A percentile compares a stretch with the other conserved stretches of the same genome.
Evolutionary conservation across 2,113 vertebrate genomes (phyloP).

Genomic region (Labrus mixtus): DNA sequence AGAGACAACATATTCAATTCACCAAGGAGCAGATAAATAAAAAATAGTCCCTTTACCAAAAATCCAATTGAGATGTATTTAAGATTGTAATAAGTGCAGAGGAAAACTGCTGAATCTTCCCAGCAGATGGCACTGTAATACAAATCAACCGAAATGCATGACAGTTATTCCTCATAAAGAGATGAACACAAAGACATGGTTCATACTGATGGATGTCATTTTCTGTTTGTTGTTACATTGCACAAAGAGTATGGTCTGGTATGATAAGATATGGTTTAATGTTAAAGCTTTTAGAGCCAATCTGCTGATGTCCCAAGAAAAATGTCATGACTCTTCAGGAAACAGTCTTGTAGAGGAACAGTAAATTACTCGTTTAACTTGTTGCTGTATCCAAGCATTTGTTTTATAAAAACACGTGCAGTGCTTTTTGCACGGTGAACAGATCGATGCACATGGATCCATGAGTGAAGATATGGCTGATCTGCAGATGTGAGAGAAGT

Average conservation of each 20-base stretch:
- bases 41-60: too few species aligned
- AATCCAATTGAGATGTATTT: too few species aligned
- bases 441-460: not conserved
- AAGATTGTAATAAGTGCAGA: too few species aligned
- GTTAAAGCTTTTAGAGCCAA: not conserved
- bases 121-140: conserved; percentile 67
- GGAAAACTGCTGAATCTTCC: conserved; percentile 4
- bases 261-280: not conserved
- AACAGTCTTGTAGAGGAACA: not conserved
- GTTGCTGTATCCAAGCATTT: too few species aligned
- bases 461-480: not conserved
- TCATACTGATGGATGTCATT: not conserved
- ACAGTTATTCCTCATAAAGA: not conserved
- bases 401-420: not conserved
- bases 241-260: not conserved
- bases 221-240: conserved; percentile 4
- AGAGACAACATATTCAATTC: not conserved
- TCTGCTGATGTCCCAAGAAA: not conserved
- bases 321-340: not conserved
- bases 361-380: not conserved
- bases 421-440: not conserved
- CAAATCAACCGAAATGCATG: not conserved
- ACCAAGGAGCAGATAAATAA: too few species aligned
- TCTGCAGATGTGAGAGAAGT: conserved; percentile 1
- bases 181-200: not conserved